Evolutionary conservation across 2,797 vertebrate genomes (phyloP).

Genomic region (Gouania willdenowi): DNA sequence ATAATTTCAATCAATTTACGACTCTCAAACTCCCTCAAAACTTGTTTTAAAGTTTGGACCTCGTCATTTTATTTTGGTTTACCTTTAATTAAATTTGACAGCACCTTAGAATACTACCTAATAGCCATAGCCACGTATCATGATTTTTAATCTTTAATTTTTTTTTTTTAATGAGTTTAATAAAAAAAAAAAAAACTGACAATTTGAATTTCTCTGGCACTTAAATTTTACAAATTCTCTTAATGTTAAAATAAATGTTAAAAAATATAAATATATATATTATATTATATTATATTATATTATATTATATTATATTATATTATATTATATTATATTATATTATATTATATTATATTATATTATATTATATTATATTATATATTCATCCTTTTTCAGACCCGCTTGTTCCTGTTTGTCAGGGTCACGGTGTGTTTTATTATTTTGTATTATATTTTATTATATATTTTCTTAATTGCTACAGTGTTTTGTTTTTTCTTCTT

Average conservation of each 20-base stretch:
- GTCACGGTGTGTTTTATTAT: background rate
- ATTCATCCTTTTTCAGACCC: too few species aligned
- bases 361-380: conserved; percentile 30
- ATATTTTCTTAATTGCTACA: background rate
- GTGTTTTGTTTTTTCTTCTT: background rate
- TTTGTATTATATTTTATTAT: conserved; percentile 20
- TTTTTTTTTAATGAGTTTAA: conserved; percentile 16
- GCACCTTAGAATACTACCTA: too few species aligned
- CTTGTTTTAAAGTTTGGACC: conserved; percentile 38
- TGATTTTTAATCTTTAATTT: conserved; percentile 22
- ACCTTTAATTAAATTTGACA: too few species aligned
- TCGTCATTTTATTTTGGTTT: conserved; percentile 11
- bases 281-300: background rate
- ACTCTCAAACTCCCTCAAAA: conserved; percentile 38
- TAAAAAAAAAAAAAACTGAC: conserved; percentile 11
- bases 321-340: conserved; percentile 25
- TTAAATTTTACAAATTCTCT: conserved; percentile 21
- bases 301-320: conserved; percentile 2
- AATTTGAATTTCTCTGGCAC: conserved; percentile 26
- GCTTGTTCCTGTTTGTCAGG: too few species aligned
- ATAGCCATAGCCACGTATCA: too few species aligned
- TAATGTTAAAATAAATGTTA: conserved; percentile 10
- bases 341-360: conserved; percentile 25
- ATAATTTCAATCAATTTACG: conserved; percentile 23
- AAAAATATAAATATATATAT: background rate